These are phyloP conservation scores for Platyrinchus mystaceus DNA, from an alignment of 2,797 vertebrate species.

Conservation along the genomic window DNA sequence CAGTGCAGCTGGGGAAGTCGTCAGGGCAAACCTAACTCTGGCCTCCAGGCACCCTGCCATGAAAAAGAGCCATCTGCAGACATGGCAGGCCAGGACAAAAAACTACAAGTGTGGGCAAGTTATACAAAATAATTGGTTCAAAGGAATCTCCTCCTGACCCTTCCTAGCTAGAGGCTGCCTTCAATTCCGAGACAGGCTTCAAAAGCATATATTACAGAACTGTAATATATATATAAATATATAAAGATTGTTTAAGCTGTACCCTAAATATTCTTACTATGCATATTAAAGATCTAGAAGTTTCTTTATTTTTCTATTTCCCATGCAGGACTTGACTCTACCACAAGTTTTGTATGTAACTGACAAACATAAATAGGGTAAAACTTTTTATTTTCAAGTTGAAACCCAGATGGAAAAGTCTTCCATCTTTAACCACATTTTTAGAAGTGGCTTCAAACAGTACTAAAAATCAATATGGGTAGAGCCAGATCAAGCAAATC, in stretches of 20 bases:
- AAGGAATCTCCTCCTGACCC: background rate
- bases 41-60: background rate
- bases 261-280: slow-evolving; percentile 26
- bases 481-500: background rate
- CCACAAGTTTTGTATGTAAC: background rate
- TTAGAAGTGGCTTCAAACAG: background rate
- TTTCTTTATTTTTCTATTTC: background rate
- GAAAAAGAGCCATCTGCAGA: background rate
- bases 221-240: background rate
- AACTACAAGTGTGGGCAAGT: background rate
- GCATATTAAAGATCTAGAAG: background rate
- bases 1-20: background rate
- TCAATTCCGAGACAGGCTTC: background rate
- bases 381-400: background rate
- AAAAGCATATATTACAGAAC: slow-evolving; percentile 31
- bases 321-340: background rate
- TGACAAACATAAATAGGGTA: background rate
- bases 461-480: background rate
- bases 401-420: background rate
- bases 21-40: background rate
- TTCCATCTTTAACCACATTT: background rate
- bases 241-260: slow-evolving; percentile 33
- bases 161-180: slow-evolving; percentile 10
- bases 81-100: background rate
- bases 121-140: background rate